Conservation (phyloP, 1,140 invertebrate genomes). For the Ditylenchus dipsaci region DNA sequence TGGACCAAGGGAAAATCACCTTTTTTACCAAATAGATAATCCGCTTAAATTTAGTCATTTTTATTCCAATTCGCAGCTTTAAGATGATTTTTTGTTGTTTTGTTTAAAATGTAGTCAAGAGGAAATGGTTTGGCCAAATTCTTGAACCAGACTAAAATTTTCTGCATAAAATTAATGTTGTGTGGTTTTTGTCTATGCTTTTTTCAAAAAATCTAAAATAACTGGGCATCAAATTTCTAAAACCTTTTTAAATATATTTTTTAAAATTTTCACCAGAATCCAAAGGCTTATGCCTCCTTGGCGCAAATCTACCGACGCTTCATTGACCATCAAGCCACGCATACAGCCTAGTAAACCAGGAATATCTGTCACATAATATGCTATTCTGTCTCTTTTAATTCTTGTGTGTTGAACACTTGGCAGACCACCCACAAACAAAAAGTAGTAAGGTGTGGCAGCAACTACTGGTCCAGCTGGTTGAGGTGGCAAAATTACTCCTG, state of each 20-base stretch:
- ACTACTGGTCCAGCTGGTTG: slow-evolving; percentile 15
- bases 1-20: no score
- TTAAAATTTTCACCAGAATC: neutral
- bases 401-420: slow-evolving; percentile 15
- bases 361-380: slow-evolving; percentile 34
- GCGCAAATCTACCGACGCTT: slow-evolving; percentile 29
- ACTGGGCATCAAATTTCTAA: no score
- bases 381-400: slow-evolving; percentile 26
- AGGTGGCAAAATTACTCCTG: slow-evolving; percentile 38
- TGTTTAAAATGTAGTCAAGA: no score
- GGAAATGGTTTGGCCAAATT: neutral
- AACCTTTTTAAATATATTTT: no score
- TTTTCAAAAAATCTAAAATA: no score
- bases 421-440: slow-evolving; percentile 44
- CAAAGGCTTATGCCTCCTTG: slow-evolving; percentile 1
- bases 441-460: slow-evolving; percentile 21
- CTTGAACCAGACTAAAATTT: no score
- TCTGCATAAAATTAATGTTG: no score
- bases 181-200: no score
- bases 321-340: slow-evolving; percentile 37
- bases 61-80: no score
- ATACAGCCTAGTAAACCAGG: slow-evolving; percentile 41
- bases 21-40: no score
- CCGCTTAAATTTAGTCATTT: no score
- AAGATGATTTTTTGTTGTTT: no score